These are phyloP conservation scores for Meandrusa payeni DNA, from an alignment of 2,888 invertebrate genomes.

Conservation along the genomic window DNA sequence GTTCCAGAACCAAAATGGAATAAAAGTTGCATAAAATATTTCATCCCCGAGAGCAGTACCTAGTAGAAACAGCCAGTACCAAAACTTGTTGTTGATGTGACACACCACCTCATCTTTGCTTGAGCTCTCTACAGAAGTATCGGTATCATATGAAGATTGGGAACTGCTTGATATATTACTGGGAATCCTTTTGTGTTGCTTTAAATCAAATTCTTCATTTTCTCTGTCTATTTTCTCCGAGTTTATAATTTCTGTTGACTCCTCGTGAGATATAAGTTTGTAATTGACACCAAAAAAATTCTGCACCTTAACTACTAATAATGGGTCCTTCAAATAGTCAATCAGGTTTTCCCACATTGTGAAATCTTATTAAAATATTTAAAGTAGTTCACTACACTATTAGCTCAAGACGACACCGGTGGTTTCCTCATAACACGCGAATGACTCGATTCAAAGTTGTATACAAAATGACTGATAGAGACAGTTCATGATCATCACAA, in stretches of 20 bases:
- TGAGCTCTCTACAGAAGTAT: constrained; percentile 55
- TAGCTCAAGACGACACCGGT: neutral
- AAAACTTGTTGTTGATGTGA: constrained; percentile 85
- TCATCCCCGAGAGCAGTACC: constrained; percentile 95
- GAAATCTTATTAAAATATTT: neutral
- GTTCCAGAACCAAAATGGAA: constrained; percentile 97
- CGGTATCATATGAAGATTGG: constrained; percentile 62
- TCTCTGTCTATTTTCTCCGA: constrained; percentile 48
- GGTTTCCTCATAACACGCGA: constrained; percentile 9
- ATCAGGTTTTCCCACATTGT: constrained; percentile 74
- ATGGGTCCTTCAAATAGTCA: constrained; percentile 87
- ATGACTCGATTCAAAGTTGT: neutral
- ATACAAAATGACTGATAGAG: neutral
- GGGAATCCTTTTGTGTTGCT: constrained; percentile 59
- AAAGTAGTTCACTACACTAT: neutral
- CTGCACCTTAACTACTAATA: constrained; percentile 89
- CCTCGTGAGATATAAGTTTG: constrained; percentile 46
- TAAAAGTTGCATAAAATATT: constrained; percentile 93
- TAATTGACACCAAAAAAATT: constrained; percentile 87
- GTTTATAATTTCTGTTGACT: constrained; percentile 50
- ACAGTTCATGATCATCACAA: too few relatives aligned
- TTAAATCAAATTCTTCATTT: constrained; percentile 47
- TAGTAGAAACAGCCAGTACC: constrained; percentile 92
- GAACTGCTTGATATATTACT: constrained; percentile 66
- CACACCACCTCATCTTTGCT: constrained; percentile 63